Evolutionary conservation across 2,888 invertebrate genomes (phyloP), one percentile per base, ranked within the genome.

Genomic region (Philhelius pedissequus): DNA sequence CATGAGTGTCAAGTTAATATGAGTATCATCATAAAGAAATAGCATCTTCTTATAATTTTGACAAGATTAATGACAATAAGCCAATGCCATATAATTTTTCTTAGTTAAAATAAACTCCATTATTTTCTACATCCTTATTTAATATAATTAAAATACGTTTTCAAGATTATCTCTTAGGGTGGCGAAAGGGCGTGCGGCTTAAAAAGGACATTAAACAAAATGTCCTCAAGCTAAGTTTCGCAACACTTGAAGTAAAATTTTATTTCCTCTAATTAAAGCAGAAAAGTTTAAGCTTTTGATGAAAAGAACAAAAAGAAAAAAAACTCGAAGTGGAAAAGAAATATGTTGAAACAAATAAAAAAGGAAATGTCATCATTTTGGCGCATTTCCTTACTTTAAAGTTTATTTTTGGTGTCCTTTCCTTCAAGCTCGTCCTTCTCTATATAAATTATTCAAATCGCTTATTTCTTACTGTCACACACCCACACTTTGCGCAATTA

Each of bases 401-500:
- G 58, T 50, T 32, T 22, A 38, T 25, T 40, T 25, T 40, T 15
- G 8, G 8, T 25, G 6, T 30, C 35, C 15, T 20, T 64, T 71
- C 35, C 43, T 48, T 43, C 58, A 11, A 15, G 32, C 4, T 22
- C n/a, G 54, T 64, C 73, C 69, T 74, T 56, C 22, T 50, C 77
- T 58, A 60, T 82, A 60, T 82, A 77, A 77, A 82, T 82, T 77
- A 82, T 78, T 73, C 52, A 48, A 73, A 73, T 64, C 56, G 32
- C 69, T 62, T 64, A 32, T 48, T 50, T 43, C 25, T 30, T 22
- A 25, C n/a, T n/a, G 32, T n/a, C 22, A 13, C 71, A 30, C 69
- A 32, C n/a, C 35, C 64, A 40, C 11, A 25, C 40, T 48, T 56
- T 15, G 18, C 60, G 4, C 22, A 50, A 62, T 48, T 27, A 27